Conservation (phyloP, 2,797 vertebrate species). For the Rousettus madagascariensis region DNA sequence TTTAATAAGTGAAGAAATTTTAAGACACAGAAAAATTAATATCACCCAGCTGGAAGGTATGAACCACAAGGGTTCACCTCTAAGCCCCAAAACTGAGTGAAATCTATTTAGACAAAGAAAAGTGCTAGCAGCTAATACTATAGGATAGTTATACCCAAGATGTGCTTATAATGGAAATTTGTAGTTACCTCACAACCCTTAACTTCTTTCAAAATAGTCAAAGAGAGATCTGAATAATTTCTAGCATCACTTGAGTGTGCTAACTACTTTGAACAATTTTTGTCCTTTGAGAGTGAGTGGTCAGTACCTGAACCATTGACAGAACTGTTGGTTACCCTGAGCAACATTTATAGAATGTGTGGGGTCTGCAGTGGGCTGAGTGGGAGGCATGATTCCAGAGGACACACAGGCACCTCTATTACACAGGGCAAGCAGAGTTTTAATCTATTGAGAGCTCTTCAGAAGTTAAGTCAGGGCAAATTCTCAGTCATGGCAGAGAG, state of each 20-base stretch:
- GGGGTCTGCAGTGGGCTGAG: neutral
- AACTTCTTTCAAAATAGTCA: neutral
- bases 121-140: neutral
- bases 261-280: neutral
- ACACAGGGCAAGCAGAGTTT: neutral
- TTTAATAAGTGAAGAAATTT: neutral
- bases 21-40: neutral
- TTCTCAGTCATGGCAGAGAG: neutral
- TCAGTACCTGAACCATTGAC: neutral
- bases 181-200: neutral
- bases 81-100: neutral
- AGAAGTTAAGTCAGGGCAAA: neutral
- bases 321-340: neutral
- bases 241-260: neutral
- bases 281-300: neutral
- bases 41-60: neutral
- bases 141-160: neutral
- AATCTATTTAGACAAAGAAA: neutral
- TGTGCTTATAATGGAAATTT: neutral
- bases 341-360: fast-evolving
- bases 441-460: neutral
- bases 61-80: neutral
- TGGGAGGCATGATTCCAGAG: neutral
- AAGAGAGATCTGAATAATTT: neutral
- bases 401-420: fast-evolving